Evolutionary conservation across 2,888 invertebrate genomes (phyloP).

Genomic region (Synergus laeviventris): DNA sequence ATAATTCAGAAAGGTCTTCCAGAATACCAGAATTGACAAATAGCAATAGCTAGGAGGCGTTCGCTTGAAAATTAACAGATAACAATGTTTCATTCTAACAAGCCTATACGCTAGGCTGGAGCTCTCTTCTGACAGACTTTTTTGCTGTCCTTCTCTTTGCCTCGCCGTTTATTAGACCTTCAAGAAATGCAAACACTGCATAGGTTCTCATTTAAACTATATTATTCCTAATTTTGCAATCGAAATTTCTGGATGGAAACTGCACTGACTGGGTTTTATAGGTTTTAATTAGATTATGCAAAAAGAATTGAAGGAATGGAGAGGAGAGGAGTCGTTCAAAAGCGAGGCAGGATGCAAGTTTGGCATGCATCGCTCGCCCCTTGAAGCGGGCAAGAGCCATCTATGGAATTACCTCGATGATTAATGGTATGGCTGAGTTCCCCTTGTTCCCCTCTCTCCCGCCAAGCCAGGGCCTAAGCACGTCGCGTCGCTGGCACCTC

Average conservation of each 20-base stretch:
- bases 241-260: neutral
- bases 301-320: slow-evolving; percentile 8
- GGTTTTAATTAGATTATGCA: slow-evolving; percentile 32
- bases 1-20: slow-evolving; percentile 4
- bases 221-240: too few species aligned
- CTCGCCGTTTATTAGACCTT: slow-evolving; percentile 33
- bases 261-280: neutral
- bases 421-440: slow-evolving; percentile 69
- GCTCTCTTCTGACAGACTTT: slow-evolving; percentile 13
- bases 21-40: slow-evolving; percentile 28
- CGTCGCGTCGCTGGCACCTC: slow-evolving; percentile 49
- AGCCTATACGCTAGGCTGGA: slow-evolving; percentile 29
- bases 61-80: slow-evolving; percentile 29
- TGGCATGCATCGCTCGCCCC: slow-evolving; percentile 73
- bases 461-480: slow-evolving; percentile 47
- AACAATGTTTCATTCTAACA: slow-evolving; percentile 26
- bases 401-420: slow-evolving; percentile 75
- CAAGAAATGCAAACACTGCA: slow-evolving; percentile 41
- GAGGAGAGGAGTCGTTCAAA: slow-evolving; percentile 60
- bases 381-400: slow-evolving; percentile 71
- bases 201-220: slow-evolving; percentile 26
- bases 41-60: slow-evolving; percentile 13
- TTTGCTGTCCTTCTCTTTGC: neutral
- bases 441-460: neutral
- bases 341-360: slow-evolving; percentile 68